A percentile compares a stretch with the other conserved stretches of the same genome.
Conservation (phyloP, 2,888 invertebrate species). For the Steinernema carpocapsae region DNA sequence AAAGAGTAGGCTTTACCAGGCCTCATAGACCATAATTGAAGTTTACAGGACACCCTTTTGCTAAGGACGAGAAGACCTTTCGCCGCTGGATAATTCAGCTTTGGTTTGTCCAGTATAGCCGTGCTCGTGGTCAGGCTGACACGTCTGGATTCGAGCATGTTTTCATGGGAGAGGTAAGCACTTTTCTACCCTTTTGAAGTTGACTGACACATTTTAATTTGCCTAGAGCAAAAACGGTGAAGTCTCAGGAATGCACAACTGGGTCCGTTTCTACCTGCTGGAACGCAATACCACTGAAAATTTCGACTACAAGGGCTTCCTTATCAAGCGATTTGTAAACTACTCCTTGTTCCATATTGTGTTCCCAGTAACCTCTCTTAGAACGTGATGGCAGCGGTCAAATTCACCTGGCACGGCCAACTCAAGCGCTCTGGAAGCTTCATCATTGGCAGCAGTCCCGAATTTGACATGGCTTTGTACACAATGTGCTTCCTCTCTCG, state of each 20-base stretch:
- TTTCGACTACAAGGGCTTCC: conserved; percentile 66
- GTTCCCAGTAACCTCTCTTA: conserved; percentile 37
- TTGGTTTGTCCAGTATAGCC: conserved; percentile 79
- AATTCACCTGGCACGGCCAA: conserved; percentile 57
- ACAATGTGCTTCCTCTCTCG: conserved; percentile 84
- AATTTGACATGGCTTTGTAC: conserved; percentile 87
- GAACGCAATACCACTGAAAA: conserved; percentile 72
- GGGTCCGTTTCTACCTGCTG: conserved; percentile 83
- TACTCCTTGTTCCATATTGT: neutral
- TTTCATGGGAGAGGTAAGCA: conserved; percentile 82
- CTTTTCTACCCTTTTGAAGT: neutral
- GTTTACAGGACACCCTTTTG: conserved; percentile 59
- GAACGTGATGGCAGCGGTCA: conserved; percentile 62
- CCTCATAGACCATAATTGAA: neutral
- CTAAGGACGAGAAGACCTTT: conserved; percentile 58
- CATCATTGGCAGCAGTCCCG: conserved; percentile 77
- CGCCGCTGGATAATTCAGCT: conserved; percentile 69
- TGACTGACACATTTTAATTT: neutral
- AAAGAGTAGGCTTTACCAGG: conserved; percentile 31
- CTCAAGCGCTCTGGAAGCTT: conserved; percentile 58
- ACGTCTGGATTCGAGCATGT: conserved; percentile 92
- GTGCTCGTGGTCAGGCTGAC: conserved; percentile 77
- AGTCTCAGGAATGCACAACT: conserved; percentile 78
- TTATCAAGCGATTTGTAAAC: conserved; percentile 64
- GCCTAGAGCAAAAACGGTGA: conserved; percentile 75